Conservation (phyloP, 2,888 invertebrate species). For the Cephus runcator region DNA sequence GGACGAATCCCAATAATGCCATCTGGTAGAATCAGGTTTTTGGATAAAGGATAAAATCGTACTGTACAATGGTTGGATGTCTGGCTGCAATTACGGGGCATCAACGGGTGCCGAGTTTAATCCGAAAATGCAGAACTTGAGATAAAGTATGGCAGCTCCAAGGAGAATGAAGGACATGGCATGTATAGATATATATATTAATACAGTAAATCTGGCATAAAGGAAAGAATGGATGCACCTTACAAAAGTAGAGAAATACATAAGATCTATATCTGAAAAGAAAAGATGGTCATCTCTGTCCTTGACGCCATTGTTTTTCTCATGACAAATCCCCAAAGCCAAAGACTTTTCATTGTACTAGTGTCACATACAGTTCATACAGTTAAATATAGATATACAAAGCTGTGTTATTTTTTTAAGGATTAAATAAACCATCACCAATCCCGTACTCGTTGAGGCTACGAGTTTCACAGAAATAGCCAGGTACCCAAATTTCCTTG, state of each 20-base stretch:
- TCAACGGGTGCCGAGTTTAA: slow-evolving; percentile 23
- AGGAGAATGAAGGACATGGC: neutral
- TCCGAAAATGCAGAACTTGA: slow-evolving; percentile 19
- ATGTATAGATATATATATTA: neutral
- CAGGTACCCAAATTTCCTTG: neutral
- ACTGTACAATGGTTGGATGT: neutral
- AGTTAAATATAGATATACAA: neutral
- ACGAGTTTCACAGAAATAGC: neutral
- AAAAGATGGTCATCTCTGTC: neutral
- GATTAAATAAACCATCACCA: neutral
- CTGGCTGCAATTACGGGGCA: slow-evolving; percentile 23
- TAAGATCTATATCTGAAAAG: neutral
- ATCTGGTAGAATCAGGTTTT: neutral
- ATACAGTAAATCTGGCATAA: neutral
- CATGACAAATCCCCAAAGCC: neutral
- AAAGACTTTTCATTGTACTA: neutral
- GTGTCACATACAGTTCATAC: neutral
- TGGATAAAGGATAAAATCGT: neutral
- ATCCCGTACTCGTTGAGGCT: neutral
- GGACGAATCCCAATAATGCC: neutral
- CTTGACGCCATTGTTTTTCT: neutral
- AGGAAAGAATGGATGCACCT: neutral
- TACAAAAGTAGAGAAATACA: neutral
- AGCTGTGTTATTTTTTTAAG: too few species aligned
- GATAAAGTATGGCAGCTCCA: neutral